Percentiles rank a stretch among this genome's conserved stretches.
Evolutionary conservation across 2,888 invertebrate species (phyloP).

Genomic region (Scotopteryx bipunctaria): DNA sequence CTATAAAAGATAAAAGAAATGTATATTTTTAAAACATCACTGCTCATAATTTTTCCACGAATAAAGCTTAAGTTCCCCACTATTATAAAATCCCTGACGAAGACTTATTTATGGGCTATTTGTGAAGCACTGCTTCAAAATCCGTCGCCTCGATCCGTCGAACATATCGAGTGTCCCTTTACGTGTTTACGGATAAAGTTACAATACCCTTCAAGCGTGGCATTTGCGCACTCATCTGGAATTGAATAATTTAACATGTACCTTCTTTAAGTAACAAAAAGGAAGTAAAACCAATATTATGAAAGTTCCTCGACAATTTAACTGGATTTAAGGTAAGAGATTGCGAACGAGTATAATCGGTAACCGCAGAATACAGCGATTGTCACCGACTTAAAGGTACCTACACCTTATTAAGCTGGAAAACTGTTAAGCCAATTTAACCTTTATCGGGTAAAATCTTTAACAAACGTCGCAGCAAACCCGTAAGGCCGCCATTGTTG

Average conservation of each 20-base stretch:
- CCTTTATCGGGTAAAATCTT: constrained; percentile 71
- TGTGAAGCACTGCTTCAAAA: constrained; percentile 53
- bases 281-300: constrained; percentile 39
- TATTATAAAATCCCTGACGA: constrained; percentile 12
- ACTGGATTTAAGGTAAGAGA: constrained; percentile 26
- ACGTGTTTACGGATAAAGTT: constrained; percentile 68
- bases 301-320: constrained; percentile 15
- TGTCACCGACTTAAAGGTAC: constrained; percentile 54
- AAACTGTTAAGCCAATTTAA: constrained; percentile 65
- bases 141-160: constrained; percentile 48
- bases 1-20: neutral
- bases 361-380: constrained; percentile 44
- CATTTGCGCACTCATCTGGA: constrained; percentile 57
- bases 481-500: constrained; percentile 66
- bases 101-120: constrained; percentile 34
- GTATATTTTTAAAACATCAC: constrained; percentile 10
- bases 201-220: constrained; percentile 54
- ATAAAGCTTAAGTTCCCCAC: constrained; percentile 9
- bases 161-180: constrained; percentile 65
- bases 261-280: too few relatives aligned
- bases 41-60: constrained; percentile 20
- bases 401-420: constrained; percentile 54
- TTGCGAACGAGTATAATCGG: constrained; percentile 41
- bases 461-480: constrained; percentile 55
- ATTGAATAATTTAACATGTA: constrained; percentile 66